phyloP scores from a whole-genome alignment of 2,113 vertebrate genomes.

The Boulengeromyrus knoepffleri region DNA sequence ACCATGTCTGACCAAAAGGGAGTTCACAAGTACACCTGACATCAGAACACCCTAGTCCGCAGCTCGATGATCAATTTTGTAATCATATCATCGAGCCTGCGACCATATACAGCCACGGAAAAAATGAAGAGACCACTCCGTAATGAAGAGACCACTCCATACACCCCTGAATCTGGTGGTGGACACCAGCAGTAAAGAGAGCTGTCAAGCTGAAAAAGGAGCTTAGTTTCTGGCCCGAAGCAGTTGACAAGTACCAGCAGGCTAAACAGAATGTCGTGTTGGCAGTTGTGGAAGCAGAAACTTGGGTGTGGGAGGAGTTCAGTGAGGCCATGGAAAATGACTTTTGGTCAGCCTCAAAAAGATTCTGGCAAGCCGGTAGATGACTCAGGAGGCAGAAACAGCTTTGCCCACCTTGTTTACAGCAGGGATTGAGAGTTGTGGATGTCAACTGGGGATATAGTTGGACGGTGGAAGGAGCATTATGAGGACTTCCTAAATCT shows the following conservation, averaged over 20 bases:
- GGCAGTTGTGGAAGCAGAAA: too few species aligned
- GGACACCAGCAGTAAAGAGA: too few species aligned
- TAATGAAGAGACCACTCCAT: too few species aligned
- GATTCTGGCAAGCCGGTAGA: background rate
- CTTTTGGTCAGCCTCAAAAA: background rate
- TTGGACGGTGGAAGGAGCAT: background rate
- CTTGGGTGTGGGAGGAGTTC: too few species aligned
- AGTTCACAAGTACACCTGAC: background rate
- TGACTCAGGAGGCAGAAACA: too few species aligned
- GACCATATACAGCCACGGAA: background rate
- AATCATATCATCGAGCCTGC: background rate
- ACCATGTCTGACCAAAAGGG: background rate
- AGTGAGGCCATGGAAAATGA: too few species aligned
- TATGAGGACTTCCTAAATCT: background rate
- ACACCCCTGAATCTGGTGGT: background rate
- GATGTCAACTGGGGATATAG: background rate
- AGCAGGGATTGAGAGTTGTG: background rate
- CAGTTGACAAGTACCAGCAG: too few species aligned
- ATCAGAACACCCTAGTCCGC: background rate
- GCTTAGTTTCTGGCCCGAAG: too few species aligned
- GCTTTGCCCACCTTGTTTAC: background rate
- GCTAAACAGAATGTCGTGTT: too few species aligned
- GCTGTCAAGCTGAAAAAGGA: too few species aligned
- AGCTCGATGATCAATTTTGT: background rate
- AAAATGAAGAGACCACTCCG: too few species aligned